Base-by-base conservation (phyloP, 2,888 invertebrate genomes). In the Sympetrum striolatum region DNA sequence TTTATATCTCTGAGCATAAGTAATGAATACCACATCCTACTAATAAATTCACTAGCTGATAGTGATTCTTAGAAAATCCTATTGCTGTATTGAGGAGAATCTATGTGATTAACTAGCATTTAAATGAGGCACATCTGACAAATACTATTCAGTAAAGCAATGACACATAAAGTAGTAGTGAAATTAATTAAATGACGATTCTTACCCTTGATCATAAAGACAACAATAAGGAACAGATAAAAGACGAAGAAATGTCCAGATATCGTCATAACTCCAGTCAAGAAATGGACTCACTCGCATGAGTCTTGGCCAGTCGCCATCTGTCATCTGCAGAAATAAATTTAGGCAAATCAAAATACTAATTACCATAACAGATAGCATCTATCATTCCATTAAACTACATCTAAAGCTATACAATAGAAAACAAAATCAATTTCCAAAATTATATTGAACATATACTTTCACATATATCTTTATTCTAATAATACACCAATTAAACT, bases 241-340 rank as follows among this genome's bases (percentile, higher is more conserved):
- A 80, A 95, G 94, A 37, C 97, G 94, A 8, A 99, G 95, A 93
- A 98, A 98, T 91, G 96, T 95, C 99, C 99, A 99, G 91, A 99
- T 96, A 93, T 99, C 97, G 44, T 96, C 95, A 93, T 98, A 99
- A 15, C 95, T 95, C 99, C 99, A 99, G 92, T 98, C 96, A n/a
- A 99, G 94, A 25, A 99, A 94, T 0, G 99, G 99, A 93, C 96
- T 98, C 6, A 99, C 96, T 82, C 99, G 95, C 95, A 98, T 96
- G 91, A 98, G 94, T 92, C 96, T 95, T 0, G 99, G 99, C 99
- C 99, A 99, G 92, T 95, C 96, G 0, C 95, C 93, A 94, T 99
- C 99, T 0, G 99, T 90, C 94, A 95, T 95, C 96, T 97, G 93
- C 31, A 93, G 93, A 39, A 90, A 73, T 25, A 53, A 86, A 82